A percentile compares a stretch with the other conserved stretches of the same genome.
phyloP scores from a whole-genome alignment of 2,888 invertebrate species.

The Capitulum mitella region DNA sequence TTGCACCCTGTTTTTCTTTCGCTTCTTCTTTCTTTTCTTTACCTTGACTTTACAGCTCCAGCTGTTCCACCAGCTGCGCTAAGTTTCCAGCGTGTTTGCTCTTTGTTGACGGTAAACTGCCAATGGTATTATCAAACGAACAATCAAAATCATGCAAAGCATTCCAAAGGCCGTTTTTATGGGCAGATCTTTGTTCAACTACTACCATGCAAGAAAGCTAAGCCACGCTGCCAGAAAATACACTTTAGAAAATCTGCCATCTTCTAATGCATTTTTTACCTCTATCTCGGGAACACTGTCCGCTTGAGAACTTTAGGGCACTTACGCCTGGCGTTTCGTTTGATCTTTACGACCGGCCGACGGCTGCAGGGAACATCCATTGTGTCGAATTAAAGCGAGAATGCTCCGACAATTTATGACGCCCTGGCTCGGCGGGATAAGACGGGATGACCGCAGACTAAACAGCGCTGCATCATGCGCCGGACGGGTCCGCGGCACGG shows the following conservation, averaged over 20 bases:
- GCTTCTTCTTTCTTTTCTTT: too few relatives aligned
- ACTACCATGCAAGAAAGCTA: background rate
- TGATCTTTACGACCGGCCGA: conserved; percentile 1
- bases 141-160: too few relatives aligned
- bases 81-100: too few relatives aligned
- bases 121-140: too few relatives aligned
- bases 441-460: background rate
- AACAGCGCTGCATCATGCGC: background rate
- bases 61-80: too few relatives aligned
- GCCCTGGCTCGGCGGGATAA: background rate
- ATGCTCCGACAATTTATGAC: background rate
- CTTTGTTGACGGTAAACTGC: too few relatives aligned
- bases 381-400: background rate
- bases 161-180: background rate
- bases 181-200: background rate
- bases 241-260: background rate
- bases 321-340: background rate
- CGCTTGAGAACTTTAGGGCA: background rate
- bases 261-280: background rate
- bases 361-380: background rate
- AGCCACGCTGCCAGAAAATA: background rate
- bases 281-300: background rate
- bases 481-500: background rate
- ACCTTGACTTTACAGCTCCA: too few relatives aligned
- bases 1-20: too few relatives aligned